Evolutionary conservation across 2,888 invertebrate species (phyloP).

Genomic region (Timema cristinae): DNA sequence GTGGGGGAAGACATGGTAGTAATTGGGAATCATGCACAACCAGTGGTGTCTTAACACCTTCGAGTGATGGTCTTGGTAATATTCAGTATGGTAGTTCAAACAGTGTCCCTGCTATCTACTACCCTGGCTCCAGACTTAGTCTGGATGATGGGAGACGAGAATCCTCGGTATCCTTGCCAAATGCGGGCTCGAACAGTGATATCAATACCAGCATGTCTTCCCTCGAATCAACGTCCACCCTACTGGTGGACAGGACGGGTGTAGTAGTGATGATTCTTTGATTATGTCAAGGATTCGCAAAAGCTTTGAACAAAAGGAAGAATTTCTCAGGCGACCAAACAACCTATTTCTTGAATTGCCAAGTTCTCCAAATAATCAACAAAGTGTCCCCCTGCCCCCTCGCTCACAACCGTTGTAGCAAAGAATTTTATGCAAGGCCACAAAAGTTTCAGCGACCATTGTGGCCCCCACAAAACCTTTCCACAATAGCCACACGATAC

Average conservation of each 20-base stretch:
- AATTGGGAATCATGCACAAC: background rate
- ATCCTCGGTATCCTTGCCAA: constrained; percentile 56
- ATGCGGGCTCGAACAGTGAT: constrained; percentile 19
- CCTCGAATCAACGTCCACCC: constrained; percentile 49
- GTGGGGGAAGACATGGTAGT: background rate
- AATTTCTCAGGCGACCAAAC: constrained; percentile 72
- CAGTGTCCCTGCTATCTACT: background rate
- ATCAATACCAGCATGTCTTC: constrained; percentile 66
- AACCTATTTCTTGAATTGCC: constrained; percentile 48
- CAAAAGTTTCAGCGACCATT: constrained; percentile 68
- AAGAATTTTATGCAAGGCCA: constrained; percentile 75
- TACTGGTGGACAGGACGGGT: constrained; percentile 26
- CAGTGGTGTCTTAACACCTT: background rate
- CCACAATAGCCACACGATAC: background rate
- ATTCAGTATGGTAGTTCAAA: background rate
- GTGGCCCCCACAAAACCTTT: constrained; percentile 57
- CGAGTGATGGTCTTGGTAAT: background rate
- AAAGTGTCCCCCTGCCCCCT: background rate
- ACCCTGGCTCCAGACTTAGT: constrained; percentile 45
- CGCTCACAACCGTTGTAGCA: constrained; percentile 30
- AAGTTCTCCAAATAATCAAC: constrained; percentile 3
- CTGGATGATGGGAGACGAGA: constrained; percentile 52
- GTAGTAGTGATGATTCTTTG: constrained; percentile 57
- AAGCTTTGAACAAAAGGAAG: constrained; percentile 85
- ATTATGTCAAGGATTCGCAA: constrained; percentile 69